These are phyloP conservation scores for Macroteleia sp. DNA, from an alignment of 2,888 invertebrate species.

Conservation along the genomic window DNA sequence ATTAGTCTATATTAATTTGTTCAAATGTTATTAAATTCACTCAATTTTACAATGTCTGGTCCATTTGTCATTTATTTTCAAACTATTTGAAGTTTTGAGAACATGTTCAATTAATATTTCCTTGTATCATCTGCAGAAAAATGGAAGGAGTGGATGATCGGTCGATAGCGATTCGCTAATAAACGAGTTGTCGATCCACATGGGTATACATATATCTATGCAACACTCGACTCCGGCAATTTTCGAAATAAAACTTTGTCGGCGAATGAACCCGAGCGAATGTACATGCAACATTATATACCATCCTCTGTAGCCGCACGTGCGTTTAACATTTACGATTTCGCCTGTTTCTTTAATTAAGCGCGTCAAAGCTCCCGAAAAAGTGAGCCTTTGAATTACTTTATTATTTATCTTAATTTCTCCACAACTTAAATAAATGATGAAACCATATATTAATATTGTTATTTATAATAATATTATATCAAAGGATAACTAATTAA, in stretches of 20 bases:
- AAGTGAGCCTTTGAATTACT: not conserved
- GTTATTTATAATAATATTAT: too few species aligned
- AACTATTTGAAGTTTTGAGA: slow-evolving; percentile 18
- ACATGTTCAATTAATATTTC: slow-evolving; percentile 33
- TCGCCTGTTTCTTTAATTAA: slow-evolving; percentile 30
- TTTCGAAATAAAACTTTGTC: slow-evolving; percentile 44
- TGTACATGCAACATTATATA: slow-evolving; percentile 2
- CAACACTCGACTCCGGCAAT: slow-evolving; percentile 25
- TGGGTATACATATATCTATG: slow-evolving; percentile 26
- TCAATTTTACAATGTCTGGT: too few species aligned
- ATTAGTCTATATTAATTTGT: too few species aligned
- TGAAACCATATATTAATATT: too few species aligned
- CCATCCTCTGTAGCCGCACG: slow-evolving; percentile 24
- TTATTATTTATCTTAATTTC: too few species aligned
- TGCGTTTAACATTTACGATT: slow-evolving; percentile 28
- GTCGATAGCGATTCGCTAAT: slow-evolving; percentile 27
- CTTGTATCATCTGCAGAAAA: slow-evolving; percentile 10
- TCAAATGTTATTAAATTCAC: too few species aligned
- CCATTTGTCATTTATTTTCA: slow-evolving; percentile 32
- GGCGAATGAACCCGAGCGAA: slow-evolving; percentile 24
- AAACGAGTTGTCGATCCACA: slow-evolving; percentile 30
- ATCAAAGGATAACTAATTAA: too few species aligned
- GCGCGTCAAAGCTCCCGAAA: slow-evolving; percentile 1
- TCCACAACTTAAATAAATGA: too few species aligned
- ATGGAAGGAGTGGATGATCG: slow-evolving; percentile 5